A percentile compares a stretch with the other conserved stretches of the same genome.
phyloP scores from a whole-genome alignment of 2,113 vertebrate species.

The Platysternon megacephalum region DNA sequence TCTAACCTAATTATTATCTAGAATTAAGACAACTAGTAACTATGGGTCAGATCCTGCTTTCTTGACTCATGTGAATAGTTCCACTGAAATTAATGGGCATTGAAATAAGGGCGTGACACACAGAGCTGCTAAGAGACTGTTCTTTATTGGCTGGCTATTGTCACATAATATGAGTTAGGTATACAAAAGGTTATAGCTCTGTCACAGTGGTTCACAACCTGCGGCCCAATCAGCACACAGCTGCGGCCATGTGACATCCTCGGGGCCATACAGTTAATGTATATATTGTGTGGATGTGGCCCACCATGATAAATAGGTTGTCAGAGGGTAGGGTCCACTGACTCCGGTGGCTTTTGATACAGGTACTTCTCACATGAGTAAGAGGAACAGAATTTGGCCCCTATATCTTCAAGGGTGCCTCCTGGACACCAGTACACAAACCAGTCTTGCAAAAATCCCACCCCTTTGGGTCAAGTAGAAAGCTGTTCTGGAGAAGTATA shows the following conservation, averaged over 20 bases:
- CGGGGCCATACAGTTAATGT: too few species aligned
- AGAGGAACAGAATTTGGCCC: background rate
- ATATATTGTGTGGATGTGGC: too few species aligned
- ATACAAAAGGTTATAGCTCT: background rate
- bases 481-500: accelerated
- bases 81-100: background rate
- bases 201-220: too few species aligned
- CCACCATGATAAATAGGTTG: too few species aligned
- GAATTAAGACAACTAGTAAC: background rate
- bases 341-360: background rate
- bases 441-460: accelerated
- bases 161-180: background rate
- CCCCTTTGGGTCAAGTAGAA: background rate
- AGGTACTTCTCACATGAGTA: background rate
- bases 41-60: background rate
- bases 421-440: accelerated
- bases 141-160: background rate
- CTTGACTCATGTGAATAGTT: background rate
- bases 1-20: background rate
- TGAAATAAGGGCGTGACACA: background rate
- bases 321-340: background rate
- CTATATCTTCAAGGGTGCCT: background rate
- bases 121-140: background rate
- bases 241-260: too few species aligned
- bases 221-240: too few species aligned